phyloP scores from a whole-genome alignment of 2,888 invertebrate genomes.

The Lucinisca nassula region DNA sequence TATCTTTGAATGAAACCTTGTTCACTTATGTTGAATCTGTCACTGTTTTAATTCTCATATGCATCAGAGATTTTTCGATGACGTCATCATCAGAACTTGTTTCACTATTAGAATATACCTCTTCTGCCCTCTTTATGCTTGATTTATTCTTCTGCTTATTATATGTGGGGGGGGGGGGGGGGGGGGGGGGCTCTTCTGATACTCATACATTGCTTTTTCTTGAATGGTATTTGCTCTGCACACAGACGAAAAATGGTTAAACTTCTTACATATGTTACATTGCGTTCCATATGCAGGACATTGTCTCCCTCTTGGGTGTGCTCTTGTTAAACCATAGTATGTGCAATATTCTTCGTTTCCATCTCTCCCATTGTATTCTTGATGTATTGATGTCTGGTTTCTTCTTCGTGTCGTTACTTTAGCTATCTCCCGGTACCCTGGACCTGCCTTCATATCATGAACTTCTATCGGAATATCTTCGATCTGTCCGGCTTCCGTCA shows the following conservation, averaged over 20 bases:
- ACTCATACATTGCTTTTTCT: neutral
- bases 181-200: too few relatives aligned
- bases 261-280: neutral
- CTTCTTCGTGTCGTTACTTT: neutral
- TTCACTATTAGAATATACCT: neutral
- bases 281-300: neutral
- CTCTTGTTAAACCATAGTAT: too few relatives aligned
- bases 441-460: slow-evolving; percentile 7
- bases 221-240: neutral
- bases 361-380: neutral
- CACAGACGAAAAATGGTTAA: neutral
- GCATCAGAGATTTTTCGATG: neutral
- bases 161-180: too few relatives aligned
- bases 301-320: too few relatives aligned
- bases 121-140: neutral
- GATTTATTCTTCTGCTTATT: neutral
- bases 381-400: neutral
- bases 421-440: neutral
- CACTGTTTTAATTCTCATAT: too few relatives aligned
- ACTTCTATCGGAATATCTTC: slow-evolving; percentile 11
- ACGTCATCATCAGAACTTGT: neutral
- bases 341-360: neutral
- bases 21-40: neutral
- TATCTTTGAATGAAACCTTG: neutral
- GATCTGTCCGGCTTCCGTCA: slow-evolving; percentile 10